Percentiles rank a stretch among this genome's conserved stretches.
Evolutionary conservation across 2,888 invertebrate genomes (phyloP).

Genomic region (Eudemis profundana): DNA sequence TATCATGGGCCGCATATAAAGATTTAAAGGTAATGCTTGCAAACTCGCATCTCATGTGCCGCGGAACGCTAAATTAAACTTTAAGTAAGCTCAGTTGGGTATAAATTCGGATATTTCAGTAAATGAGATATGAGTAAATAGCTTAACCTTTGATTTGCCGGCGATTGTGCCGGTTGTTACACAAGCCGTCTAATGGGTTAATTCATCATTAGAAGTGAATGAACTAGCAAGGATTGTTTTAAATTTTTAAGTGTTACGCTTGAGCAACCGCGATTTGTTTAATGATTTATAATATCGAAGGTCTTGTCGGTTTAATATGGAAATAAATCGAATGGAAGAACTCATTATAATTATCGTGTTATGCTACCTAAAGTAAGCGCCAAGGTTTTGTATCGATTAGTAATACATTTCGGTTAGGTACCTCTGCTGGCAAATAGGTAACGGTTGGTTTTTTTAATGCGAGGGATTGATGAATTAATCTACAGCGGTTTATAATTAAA

Average conservation of each 20-base stretch:
- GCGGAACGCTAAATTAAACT: not conserved
- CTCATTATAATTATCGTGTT: constrained; percentile 1
- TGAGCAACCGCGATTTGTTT: constrained; percentile 22
- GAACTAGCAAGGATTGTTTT: constrained; percentile 43
- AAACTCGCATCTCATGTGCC: constrained; percentile 6
- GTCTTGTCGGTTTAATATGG: not conserved
- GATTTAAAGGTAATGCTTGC: constrained; percentile 43
- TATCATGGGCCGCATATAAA: constrained; percentile 50
- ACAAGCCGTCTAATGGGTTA: constrained; percentile 47
- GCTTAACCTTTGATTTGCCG: constrained; percentile 14
- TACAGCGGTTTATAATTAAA: too few relatives aligned
- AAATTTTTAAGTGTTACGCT: constrained; percentile 32
- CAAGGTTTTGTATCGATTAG: not conserved
- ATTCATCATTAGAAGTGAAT: constrained; percentile 43
- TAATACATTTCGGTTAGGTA: not conserved
- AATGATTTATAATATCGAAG: constrained; percentile 20
- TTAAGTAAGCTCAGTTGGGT: not conserved
- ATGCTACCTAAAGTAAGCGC: not conserved
- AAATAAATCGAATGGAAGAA: constrained; percentile 13
- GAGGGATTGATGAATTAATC: too few relatives aligned
- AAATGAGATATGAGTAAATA: constrained; percentile 1
- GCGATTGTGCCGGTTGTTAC: constrained; percentile 46
- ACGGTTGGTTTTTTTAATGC: too few relatives aligned
- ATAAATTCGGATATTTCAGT: not conserved
- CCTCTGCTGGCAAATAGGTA: too few relatives aligned